A percentile compares a stretch with the other conserved stretches of the same genome.
These are phyloP conservation scores for Scaptomyza parva DNA, from an alignment of 2,888 invertebrate species.

Conservation along the genomic window DNA sequence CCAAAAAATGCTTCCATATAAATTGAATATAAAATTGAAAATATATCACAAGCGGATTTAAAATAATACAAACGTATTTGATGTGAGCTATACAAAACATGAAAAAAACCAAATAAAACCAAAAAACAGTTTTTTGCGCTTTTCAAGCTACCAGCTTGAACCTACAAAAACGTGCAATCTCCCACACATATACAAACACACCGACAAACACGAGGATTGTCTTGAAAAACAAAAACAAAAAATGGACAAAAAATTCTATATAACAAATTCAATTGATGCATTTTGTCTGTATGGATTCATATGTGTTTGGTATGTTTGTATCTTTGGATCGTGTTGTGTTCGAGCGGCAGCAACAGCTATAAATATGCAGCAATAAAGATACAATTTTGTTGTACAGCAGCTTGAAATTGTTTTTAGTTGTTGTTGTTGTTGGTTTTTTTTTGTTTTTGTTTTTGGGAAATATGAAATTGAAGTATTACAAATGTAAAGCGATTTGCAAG, in stretches of 20 bases:
- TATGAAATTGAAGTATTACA: slow-evolving; percentile 64
- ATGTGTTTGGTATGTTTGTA: slow-evolving; percentile 8
- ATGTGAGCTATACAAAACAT: no score
- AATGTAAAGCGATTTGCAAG: slow-evolving; percentile 69
- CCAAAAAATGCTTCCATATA: slow-evolving; percentile 43
- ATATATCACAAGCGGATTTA: slow-evolving; percentile 77
- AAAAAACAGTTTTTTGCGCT: slow-evolving; percentile 58
- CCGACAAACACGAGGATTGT: slow-evolving; percentile 40
- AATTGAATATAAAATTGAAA: slow-evolving; percentile 73
- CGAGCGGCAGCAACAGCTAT: slow-evolving; percentile 30
- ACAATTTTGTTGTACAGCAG: slow-evolving; percentile 58
- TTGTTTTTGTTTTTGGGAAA: slow-evolving; percentile 36
- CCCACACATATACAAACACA: slow-evolving; percentile 22
- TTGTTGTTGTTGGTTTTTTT: no score
- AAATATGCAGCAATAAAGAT: slow-evolving; percentile 69
- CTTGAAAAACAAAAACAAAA: slow-evolving; percentile 29
- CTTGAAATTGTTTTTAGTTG: slow-evolving; percentile 45
- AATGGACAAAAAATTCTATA: slow-evolving; percentile 26
- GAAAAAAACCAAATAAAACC: slow-evolving; percentile 57
- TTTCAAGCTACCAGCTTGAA: slow-evolving; percentile 55
- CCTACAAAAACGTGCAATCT: slow-evolving; percentile 32
- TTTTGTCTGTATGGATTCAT: slow-evolving; percentile 49
- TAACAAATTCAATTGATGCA: slow-evolving; percentile 61
- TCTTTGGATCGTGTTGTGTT: slow-evolving; percentile 3
- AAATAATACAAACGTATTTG: slow-evolving; percentile 69